Conservation (phyloP, 2,797 vertebrate genomes). For the Chelonia mydas region DNA sequence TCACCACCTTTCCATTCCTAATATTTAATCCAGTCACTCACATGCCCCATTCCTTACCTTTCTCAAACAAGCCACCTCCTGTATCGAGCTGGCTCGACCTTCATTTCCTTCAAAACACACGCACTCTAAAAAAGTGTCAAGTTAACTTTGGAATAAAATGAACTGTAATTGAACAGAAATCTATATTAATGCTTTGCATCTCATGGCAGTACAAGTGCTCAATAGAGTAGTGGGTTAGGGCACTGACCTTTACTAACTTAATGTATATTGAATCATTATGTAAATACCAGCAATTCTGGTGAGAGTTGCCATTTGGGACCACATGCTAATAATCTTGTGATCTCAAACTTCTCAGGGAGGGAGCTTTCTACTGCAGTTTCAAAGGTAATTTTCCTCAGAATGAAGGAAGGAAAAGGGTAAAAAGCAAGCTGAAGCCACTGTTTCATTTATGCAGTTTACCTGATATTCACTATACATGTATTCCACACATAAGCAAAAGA, state of each 20-base stretch:
- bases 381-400: not conserved
- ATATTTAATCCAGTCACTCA: not conserved
- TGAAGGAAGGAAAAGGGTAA: not conserved
- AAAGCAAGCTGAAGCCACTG: not conserved
- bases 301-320: not conserved
- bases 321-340: not conserved
- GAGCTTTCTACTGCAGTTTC: not conserved
- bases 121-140: slow-evolving; percentile 25
- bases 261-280: slow-evolving; percentile 47
- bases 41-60: not conserved
- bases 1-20: not conserved
- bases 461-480: not conserved
- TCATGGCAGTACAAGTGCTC: slow-evolving; percentile 35
- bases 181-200: slow-evolving; percentile 59
- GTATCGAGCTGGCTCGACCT: slow-evolving; percentile 44
- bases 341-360: not conserved
- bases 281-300: slow-evolving; percentile 34
- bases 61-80: slow-evolving; percentile 33
- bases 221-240: slow-evolving; percentile 57
- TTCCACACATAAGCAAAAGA: not conserved
- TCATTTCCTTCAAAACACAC: slow-evolving; percentile 45
- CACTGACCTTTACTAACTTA: slow-evolving; percentile 49
- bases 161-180: slow-evolving; percentile 66
- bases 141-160: slow-evolving; percentile 44
- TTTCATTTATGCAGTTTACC: not conserved